These are phyloP conservation scores for Solen grandis DNA, from an alignment of 1,140 invertebrate genomes.

Conservation along the genomic window DNA sequence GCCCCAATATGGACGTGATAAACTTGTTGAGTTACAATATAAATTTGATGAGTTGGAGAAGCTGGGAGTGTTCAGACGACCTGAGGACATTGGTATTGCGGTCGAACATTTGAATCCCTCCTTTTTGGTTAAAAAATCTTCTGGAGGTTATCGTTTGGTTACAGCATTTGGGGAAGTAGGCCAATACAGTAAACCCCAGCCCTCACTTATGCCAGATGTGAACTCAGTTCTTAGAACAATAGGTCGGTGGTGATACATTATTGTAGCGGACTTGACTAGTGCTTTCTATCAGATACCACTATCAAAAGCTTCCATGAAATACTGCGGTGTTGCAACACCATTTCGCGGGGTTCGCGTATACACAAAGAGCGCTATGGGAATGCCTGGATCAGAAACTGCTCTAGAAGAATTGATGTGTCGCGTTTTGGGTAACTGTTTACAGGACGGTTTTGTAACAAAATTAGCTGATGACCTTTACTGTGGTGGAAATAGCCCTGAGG, in stretches of 20 bases:
- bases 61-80: not conserved
- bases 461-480: slow-evolving; percentile 6
- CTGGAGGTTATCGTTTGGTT: slow-evolving; percentile 30
- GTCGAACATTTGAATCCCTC: slow-evolving; percentile 30
- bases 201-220: slow-evolving; percentile 48
- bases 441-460: not conserved
- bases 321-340: not conserved
- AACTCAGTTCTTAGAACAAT: slow-evolving; percentile 54
- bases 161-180: slow-evolving; percentile 47
- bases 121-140: slow-evolving; percentile 26
- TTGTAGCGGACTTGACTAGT: not conserved
- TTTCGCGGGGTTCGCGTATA: not conserved
- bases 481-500: not conserved
- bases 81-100: slow-evolving; percentile 19
- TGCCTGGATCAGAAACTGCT: slow-evolving; percentile 3
- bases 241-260: slow-evolving; percentile 57
- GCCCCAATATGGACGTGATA: slow-evolving; percentile 43
- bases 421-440: not conserved
- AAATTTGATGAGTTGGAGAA: slow-evolving; percentile 1
- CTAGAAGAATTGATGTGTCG: not conserved
- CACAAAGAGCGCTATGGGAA: not conserved
- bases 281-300: not conserved
- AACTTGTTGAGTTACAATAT: slow-evolving; percentile 51
- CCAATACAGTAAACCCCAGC: slow-evolving; percentile 58
- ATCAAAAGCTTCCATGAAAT: not conserved